Percentiles rank a stretch among this genome's conserved stretches.
These are phyloP conservation scores for Phrynosoma platyrhinos DNA, from an alignment of 2,113 vertebrate species.

Conservation along the genomic window DNA sequence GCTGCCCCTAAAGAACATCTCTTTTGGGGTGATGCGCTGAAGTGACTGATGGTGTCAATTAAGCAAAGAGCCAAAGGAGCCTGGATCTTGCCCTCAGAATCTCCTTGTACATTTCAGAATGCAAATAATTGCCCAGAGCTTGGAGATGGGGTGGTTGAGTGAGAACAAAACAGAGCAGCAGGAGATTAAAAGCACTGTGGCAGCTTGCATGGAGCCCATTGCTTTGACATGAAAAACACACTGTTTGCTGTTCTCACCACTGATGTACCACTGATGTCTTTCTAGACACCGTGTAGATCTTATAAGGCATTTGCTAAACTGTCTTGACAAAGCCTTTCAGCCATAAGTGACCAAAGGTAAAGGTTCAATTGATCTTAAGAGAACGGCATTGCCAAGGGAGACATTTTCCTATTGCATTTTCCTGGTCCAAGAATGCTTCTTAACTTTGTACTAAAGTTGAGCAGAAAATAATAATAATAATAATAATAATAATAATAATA, in stretches of 20 bases:
- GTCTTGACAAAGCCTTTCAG: neutral
- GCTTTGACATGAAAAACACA: neutral
- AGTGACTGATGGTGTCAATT: constrained; percentile 34
- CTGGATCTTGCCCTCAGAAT: constrained; percentile 10
- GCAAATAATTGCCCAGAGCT: neutral
- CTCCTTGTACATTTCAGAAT: constrained; percentile 9
- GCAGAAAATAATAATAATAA: too few relatives aligned
- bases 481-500: too few relatives aligned
- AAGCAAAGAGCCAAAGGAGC: neutral
- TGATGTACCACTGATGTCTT: neutral
- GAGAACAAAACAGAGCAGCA: neutral
- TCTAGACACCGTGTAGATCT: neutral
- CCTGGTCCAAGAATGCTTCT: neutral
- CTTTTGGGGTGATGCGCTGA: constrained; percentile 6
- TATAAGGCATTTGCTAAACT: neutral
- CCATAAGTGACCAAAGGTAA: neutral
- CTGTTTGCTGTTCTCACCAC: neutral
- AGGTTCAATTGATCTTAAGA: neutral
- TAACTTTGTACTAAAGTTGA: neutral
- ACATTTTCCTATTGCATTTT: neutral
- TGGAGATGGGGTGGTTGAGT: neutral
- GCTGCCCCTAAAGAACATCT: constrained; percentile 16
- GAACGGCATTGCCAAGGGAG: neutral
- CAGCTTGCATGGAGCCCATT: constrained; percentile 4
- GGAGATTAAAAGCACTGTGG: neutral